Conservation (phyloP, 35 echinoderm and acorn worm genomes). For the Holothuria glaberrima region DNA sequence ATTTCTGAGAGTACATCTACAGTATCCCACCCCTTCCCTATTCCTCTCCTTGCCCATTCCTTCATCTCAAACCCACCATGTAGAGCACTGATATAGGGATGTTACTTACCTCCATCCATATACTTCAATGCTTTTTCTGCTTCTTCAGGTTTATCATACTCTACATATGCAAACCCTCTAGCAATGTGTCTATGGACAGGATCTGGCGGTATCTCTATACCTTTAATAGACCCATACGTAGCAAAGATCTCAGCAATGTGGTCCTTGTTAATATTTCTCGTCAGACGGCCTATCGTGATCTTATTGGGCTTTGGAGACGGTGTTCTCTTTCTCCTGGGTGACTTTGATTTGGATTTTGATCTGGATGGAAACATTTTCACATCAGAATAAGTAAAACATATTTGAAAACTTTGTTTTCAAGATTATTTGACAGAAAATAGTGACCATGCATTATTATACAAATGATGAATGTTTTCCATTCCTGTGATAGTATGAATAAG, state of each 20-base stretch:
- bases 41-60: too few relatives aligned
- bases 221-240: slow-evolving; percentile 82
- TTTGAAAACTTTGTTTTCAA: too few relatives aligned
- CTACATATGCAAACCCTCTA: slow-evolving; percentile 92
- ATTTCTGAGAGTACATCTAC: too few relatives aligned
- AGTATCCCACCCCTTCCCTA: too few relatives aligned
- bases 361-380: neutral
- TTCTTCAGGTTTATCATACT: slow-evolving; percentile 83
- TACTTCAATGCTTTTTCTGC: slow-evolving; percentile 95
- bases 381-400: neutral
- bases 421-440: too few relatives aligned
- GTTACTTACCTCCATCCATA: slow-evolving; percentile 92
- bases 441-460: too few relatives aligned
- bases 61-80: too few relatives aligned
- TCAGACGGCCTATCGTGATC: slow-evolving; percentile 83
- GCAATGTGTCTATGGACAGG: slow-evolving; percentile 71
- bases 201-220: slow-evolving; percentile 80
- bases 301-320: slow-evolving; percentile 85
- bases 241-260: slow-evolving; percentile 97
- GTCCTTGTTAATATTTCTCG: slow-evolving; percentile 91
- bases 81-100: too few relatives aligned
- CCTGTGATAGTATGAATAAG: too few relatives aligned
- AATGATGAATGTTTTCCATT: too few relatives aligned
- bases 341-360: slow-evolving; percentile 76
- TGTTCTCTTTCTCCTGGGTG: slow-evolving; percentile 79